A percentile compares a stretch with the other conserved stretches of the same genome.
These are phyloP conservation scores for Phoebastria nigripes DNA, from an alignment of 2,797 vertebrate species.

Conservation along the genomic window DNA sequence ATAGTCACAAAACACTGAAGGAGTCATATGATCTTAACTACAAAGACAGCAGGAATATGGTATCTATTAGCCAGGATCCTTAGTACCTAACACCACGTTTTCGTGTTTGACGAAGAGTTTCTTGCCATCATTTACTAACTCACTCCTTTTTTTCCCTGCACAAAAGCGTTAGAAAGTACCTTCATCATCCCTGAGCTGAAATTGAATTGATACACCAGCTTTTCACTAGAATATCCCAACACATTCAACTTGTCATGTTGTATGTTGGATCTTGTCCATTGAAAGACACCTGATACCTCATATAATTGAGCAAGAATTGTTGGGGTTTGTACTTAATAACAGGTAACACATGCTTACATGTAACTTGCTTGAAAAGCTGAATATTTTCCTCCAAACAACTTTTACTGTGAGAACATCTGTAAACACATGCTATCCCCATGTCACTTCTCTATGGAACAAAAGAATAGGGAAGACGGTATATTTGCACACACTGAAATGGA, in stretches of 20 bases:
- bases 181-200: background rate
- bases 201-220: background rate
- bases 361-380: background rate
- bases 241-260: background rate
- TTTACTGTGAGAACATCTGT: background rate
- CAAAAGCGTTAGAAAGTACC: background rate
- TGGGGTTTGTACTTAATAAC: background rate
- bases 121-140: background rate
- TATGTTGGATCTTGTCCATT: background rate
- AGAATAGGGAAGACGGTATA: background rate
- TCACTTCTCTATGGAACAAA: background rate
- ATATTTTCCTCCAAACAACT: background rate
- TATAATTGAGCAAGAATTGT: background rate
- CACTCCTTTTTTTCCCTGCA: background rate
- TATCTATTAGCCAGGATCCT: background rate
- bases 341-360: background rate
- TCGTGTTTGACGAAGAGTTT: background rate
- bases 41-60: background rate
- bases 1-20: background rate
- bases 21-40: background rate
- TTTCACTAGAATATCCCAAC: background rate
- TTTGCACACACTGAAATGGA: background rate
- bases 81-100: background rate
- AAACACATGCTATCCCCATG: background rate
- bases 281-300: background rate